A percentile compares a stretch with the other conserved stretches of the same genome.
phyloP scores from a whole-genome alignment of 1,140 invertebrate species.

The Euura lappo region DNA sequence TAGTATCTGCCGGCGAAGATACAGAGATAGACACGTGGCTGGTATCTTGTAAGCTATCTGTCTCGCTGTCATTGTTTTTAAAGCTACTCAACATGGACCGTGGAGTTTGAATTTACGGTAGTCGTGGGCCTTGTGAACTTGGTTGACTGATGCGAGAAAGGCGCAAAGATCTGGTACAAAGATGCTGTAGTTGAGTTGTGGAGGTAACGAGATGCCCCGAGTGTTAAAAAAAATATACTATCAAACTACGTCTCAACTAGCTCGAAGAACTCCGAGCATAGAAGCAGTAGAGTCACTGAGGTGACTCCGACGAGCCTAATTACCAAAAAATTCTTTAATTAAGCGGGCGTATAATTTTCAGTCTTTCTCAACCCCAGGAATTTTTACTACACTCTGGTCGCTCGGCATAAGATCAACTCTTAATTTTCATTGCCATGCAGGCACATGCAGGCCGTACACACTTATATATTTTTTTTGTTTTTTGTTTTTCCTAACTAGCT shows the following conservation, averaged over 20 bases:
- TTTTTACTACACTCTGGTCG: background rate
- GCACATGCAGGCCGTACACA: no score
- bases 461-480: background rate
- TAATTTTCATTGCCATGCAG: background rate
- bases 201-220: background rate
- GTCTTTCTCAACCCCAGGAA: background rate
- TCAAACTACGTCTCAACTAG: background rate
- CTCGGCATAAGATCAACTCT: background rate
- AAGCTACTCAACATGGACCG: background rate
- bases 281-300: no score
- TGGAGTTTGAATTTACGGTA: background rate
- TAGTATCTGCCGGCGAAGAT: no score
- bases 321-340: constrained; percentile 33
- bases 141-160: background rate
- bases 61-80: constrained; percentile 4
- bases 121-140: background rate
- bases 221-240: constrained; percentile 6
- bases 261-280: background rate
- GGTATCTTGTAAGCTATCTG: background rate
- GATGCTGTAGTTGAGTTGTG: background rate
- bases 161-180: background rate
- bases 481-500: background rate
- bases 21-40: background rate
- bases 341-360: background rate
- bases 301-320: constrained; percentile 22